Base-by-base conservation (phyloP, 2,888 invertebrate genomes). In the Hipparchia sbordonii region DNA sequence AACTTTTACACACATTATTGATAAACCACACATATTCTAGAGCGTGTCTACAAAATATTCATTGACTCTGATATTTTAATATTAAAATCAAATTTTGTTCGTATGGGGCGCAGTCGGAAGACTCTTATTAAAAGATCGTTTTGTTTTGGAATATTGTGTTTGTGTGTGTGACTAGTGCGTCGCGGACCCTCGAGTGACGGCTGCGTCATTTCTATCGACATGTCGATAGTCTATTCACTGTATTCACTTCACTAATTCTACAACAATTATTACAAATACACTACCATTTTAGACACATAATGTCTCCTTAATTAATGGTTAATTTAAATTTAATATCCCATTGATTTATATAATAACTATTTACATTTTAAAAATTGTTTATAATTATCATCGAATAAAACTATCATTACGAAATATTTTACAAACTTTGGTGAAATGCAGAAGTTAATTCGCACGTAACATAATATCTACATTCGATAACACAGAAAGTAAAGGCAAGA, bases 371-470 rank as follows among this genome's bases (percentile, higher is more conserved):
- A 90, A 92, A 92, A 91, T 90, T 88, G 90, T 91, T 89, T 88
- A 90, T 88, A 51, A 63, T 51, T 33, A 65, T 65, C 68, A 87
- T 89, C 89, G 89, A 92, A 89, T 92, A 89, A 89, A 92, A 86
- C 90, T 93, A 92, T 88, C 82, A 91, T 88, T 92, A 92, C 85
- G 91, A 91, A 89, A 90, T 92, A 92, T 92, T 91, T 92, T 93
- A 93, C 93, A 93, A 92, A 93, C 93, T 93, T 93, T 93, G 93
- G 93, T 93, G 92, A 91, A 88, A 91, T 89, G 91, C 90, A 90
- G 86, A 89, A 89, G 87, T 90, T 85, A 85, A 88, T 85, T 90
- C 88, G 89, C 89, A 89, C 87, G 84, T 87, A 89, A 89, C 86
- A 87, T 84, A 85, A 86, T 60, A 54, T 66, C 72, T 88, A 89